Percentiles rank a stretch among this genome's conserved stretches.
Evolutionary conservation across 2,113 vertebrate genomes (phyloP).

Genomic region (Rhineura floridana): DNA sequence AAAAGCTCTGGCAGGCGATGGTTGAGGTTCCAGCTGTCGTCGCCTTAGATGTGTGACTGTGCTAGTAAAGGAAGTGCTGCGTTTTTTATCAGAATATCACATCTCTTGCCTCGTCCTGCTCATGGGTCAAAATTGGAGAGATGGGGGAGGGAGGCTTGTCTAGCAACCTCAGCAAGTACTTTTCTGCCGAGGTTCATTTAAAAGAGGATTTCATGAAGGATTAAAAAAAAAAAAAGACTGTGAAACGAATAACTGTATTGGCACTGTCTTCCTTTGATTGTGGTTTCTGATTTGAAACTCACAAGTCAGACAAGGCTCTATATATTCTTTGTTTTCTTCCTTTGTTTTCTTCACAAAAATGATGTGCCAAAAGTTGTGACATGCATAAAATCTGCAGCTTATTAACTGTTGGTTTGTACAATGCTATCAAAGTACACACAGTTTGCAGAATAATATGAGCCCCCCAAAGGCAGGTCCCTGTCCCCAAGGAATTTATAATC

Average conservation of each 20-base stretch:
- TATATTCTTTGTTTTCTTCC: background rate
- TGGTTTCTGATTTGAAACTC: conserved; percentile 42
- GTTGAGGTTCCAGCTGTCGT: conserved; percentile 67
- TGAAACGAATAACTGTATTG: conserved; percentile 21
- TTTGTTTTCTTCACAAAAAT: background rate
- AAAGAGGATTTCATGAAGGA: conserved; percentile 72
- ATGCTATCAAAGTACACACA: background rate
- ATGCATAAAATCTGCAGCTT: background rate
- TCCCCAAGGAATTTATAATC: background rate
- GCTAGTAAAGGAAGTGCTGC: conserved; percentile 83
- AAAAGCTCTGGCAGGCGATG: conserved; percentile 60
- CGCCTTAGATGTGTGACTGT: conserved; percentile 68
- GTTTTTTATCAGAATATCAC: conserved; percentile 80
- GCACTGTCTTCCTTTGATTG: conserved; percentile 28
- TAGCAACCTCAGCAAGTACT: conserved; percentile 73
- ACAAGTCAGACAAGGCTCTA: background rate
- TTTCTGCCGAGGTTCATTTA: conserved; percentile 66
- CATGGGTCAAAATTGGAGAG: conserved; percentile 71
- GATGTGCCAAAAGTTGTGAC: background rate
- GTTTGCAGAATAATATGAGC: background rate
- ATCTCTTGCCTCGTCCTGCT: conserved; percentile 78
- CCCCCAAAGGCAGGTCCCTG: background rate
- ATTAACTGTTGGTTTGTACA: background rate
- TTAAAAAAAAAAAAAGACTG: conserved; percentile 22
- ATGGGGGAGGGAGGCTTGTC: conserved; percentile 67